A percentile compares a stretch with the other conserved stretches of the same genome.
Conservation (phyloP, 2,888 invertebrate species). For the Drosophila rubida region DNA sequence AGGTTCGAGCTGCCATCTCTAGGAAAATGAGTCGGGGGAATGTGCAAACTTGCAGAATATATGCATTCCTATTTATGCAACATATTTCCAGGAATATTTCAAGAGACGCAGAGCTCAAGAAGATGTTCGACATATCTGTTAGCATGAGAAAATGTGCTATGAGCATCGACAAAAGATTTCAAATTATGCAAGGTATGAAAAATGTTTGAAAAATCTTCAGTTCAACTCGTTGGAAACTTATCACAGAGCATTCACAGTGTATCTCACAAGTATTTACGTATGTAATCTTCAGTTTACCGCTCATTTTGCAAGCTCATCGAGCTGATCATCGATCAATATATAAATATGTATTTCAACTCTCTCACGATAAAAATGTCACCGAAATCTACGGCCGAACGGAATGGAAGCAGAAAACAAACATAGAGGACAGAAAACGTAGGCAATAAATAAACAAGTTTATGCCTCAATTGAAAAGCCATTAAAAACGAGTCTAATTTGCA, state of each 20-base stretch:
- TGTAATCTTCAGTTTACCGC: slow-evolving; percentile 11
- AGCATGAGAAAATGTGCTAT: too few relatives aligned
- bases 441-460: slow-evolving; percentile 65
- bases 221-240: background rate
- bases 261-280: slow-evolving; percentile 4
- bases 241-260: background rate
- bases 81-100: background rate
- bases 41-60: background rate
- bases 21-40: background rate
- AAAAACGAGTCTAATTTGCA: slow-evolving; percentile 66
- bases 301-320: slow-evolving; percentile 7
- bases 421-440: slow-evolving; percentile 21
- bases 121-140: too few relatives aligned
- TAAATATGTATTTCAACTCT: slow-evolving; percentile 37
- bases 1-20: slow-evolving; percentile 13
- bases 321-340: slow-evolving; percentile 24
- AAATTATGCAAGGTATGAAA: too few relatives aligned
- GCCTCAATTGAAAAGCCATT: slow-evolving; percentile 72
- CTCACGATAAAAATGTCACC: slow-evolving; percentile 67
- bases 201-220: background rate
- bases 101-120: too few relatives aligned
- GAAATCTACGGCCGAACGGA: slow-evolving; percentile 12
- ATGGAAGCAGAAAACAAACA: background rate
- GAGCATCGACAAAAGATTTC: too few relatives aligned
- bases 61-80: background rate